Evolutionary conservation across 2,797 vertebrate species (phyloP).

Genomic region (Sarcophilus harrisii): DNA sequence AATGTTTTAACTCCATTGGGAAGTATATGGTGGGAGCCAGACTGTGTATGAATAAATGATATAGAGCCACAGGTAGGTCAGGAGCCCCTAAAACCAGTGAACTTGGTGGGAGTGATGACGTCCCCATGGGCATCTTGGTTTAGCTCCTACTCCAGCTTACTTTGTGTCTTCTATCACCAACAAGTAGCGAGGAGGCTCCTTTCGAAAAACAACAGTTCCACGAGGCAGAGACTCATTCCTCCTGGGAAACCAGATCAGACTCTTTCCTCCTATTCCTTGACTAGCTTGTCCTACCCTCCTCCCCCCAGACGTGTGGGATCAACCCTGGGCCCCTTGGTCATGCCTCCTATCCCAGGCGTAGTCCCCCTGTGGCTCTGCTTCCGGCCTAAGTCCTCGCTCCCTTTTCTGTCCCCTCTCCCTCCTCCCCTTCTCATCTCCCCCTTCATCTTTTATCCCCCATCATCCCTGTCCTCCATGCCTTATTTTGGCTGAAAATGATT

Average conservation of each 20-base stretch:
- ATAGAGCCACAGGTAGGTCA: conserved; percentile 2
- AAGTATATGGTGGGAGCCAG: background rate
- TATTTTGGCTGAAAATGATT: conserved; percentile 80
- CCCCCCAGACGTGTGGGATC: background rate
- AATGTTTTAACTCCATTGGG: background rate
- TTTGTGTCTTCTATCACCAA: background rate
- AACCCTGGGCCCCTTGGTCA: background rate
- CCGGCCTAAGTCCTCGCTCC: background rate
- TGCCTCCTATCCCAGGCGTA: background rate
- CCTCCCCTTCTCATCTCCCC: background rate
- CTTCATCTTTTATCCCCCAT: background rate
- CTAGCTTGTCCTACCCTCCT: background rate
- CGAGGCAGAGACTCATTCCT: background rate
- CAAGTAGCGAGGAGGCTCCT: background rate
- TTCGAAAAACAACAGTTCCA: background rate
- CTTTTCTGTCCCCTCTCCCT: background rate
- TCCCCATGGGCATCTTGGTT: background rate
- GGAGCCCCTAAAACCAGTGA: background rate
- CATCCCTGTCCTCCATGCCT: background rate
- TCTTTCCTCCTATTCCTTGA: background rate
- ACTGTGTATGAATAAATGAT: background rate
- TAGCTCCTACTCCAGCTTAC: background rate
- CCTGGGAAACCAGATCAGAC: background rate
- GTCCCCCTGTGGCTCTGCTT: background rate
- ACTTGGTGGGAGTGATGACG: background rate